A percentile compares a stretch with the other conserved stretches of the same genome.
These are phyloP conservation scores for Chinchilla lanigera DNA, from an alignment of 2,113 vertebrate genomes.

Conservation along the genomic window DNA sequence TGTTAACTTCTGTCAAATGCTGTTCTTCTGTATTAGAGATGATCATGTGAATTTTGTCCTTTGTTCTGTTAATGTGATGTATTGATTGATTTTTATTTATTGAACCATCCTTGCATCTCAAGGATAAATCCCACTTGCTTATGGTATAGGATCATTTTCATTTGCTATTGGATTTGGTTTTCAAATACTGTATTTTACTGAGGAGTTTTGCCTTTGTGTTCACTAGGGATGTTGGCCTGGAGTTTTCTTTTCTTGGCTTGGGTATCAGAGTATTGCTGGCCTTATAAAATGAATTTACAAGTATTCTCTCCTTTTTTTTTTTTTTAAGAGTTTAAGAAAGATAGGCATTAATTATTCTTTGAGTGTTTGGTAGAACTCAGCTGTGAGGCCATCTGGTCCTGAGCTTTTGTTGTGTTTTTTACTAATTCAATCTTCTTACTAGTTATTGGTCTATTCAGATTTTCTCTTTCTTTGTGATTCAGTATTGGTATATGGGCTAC, in stretches of 20 bases:
- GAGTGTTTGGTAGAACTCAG: neutral
- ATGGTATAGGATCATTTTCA: neutral
- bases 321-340: neutral
- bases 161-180: neutral
- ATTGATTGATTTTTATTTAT: neutral
- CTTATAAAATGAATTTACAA: neutral
- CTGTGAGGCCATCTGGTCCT: neutral
- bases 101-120: neutral
- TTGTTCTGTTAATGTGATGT: neutral
- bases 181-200: neutral
- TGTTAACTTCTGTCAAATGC: neutral
- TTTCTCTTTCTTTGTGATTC: neutral
- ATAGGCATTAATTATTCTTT: neutral
- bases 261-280: neutral
- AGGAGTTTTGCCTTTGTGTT: neutral
- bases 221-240: neutral
- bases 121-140: neutral
- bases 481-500: neutral
- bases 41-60: neutral
- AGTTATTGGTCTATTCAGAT: neutral
- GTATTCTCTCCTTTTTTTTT: neutral
- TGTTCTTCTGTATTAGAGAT: neutral
- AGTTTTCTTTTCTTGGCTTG: conserved; percentile 16
- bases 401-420: neutral
- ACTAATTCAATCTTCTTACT: neutral